Conservation (phyloP, 2,888 invertebrate species). For the Platypus cylindrus region DNA sequence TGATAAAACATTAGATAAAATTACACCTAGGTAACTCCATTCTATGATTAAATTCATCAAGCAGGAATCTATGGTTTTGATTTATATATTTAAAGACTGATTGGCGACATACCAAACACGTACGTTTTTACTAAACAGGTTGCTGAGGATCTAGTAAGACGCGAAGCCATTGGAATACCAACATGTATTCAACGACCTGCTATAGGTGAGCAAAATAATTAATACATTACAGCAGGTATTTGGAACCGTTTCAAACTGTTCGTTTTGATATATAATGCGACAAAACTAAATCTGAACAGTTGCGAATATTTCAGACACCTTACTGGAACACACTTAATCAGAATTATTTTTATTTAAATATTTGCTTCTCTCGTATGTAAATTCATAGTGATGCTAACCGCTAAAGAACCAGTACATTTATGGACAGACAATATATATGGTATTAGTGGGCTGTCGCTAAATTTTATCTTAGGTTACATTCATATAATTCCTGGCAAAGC, state of each 20-base stretch:
- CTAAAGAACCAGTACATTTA: conserved; percentile 45
- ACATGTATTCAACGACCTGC: conserved; percentile 55
- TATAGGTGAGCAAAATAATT: conserved; percentile 33
- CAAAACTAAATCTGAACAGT: too few relatives aligned
- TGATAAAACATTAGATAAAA: conserved; percentile 30
- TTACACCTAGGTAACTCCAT: conserved; percentile 19
- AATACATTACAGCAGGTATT: neutral
- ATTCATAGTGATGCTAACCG: conserved; percentile 39
- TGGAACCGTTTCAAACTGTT: neutral
- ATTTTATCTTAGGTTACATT: conserved; percentile 40
- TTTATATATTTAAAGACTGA: conserved; percentile 30
- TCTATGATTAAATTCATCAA: neutral
- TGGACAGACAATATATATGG: conserved; percentile 71
- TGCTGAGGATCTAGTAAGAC: conserved; percentile 47
- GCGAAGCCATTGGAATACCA: conserved; percentile 43
- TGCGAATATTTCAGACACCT: too few relatives aligned
- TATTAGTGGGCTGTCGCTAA: conserved; percentile 45
- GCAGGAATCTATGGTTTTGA: neutral
- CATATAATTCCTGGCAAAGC: conserved; percentile 41
- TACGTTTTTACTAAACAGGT: conserved; percentile 62
- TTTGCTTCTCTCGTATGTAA: neutral
- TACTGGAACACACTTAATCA: too few relatives aligned
- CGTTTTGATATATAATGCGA: too few relatives aligned
- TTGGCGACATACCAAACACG: conserved; percentile 51
- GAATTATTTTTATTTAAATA: neutral